Base-by-base conservation (phyloP, 1,140 invertebrate genomes). In the Macrotrachela quadricornifera region DNA sequence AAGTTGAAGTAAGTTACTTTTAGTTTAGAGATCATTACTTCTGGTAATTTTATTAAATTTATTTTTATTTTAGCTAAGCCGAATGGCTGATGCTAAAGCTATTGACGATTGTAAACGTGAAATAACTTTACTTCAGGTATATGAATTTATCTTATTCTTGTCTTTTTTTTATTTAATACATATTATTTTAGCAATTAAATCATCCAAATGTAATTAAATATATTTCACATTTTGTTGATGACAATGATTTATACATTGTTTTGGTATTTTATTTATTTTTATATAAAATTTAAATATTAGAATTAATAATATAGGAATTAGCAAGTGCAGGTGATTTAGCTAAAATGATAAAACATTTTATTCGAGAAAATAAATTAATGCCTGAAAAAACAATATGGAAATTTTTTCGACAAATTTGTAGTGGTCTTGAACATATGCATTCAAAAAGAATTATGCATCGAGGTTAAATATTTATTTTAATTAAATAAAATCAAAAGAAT, bases 121-220 rank as follows among this genome's bases (percentile, higher is more conserved):
- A 64, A 79, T 79, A 43, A 75, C 77, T 60, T 64, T 80, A 37
- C 63, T 80, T 17, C 77, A 77, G 69, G 76, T 77, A 30, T 30
- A 30, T 30, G 2, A 4, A 30, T 30, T 4, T 30, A 30, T 30
- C 21, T 4, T 17, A 6, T n/a, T 40, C 2, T 14, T 21, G 15
- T 54, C 17, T 37, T 38, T 21, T 30, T 38, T 18, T 40, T 10
- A 42, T 41, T 46, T 3, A 46, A 49, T 52, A 57, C 52, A 38
- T 54, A 50, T 52, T 45, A 48, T 60, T 64, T 14, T 68, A 80
- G 71, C 76, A 80, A 74, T 63, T 84, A 39, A 75, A 81, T 62
- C 81, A 83, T 71, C 78, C 78, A 1, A 82, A 84, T 68, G 77
- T 83, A 16, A 81, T 83, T 46, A 73, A 77, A 55, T 82, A 82